phyloP scores from a whole-genome alignment of 2,888 invertebrate genomes.

The Esperia sulphurella region DNA sequence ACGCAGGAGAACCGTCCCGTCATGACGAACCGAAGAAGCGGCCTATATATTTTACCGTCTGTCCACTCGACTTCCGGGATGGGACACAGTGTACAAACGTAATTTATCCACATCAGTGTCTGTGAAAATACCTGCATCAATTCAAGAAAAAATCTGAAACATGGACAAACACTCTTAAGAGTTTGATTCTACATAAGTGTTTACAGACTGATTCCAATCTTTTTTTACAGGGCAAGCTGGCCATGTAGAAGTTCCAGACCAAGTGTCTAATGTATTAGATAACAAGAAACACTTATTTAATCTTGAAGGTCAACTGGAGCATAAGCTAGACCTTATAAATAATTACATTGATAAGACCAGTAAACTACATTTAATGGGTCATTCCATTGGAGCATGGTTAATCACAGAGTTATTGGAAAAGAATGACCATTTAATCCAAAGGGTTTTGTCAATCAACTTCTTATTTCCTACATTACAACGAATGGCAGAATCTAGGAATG shows the following conservation, averaged over 20 bases:
- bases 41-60: too few relatives aligned
- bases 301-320: constrained; percentile 87
- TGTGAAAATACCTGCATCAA: too few relatives aligned
- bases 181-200: too few relatives aligned
- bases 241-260: constrained; percentile 72
- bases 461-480: constrained; percentile 93
- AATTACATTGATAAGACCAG: constrained; percentile 84
- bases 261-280: constrained; percentile 64
- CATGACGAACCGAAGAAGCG: too few relatives aligned
- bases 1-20: too few relatives aligned
- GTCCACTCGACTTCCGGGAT: too few relatives aligned
- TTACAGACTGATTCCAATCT: too few relatives aligned
- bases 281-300: constrained; percentile 82
- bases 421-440: constrained; percentile 68
- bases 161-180: too few relatives aligned
- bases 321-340: constrained; percentile 88
- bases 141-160: too few relatives aligned
- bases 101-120: too few relatives aligned
- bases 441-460: constrained; percentile 83
- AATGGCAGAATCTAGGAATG: constrained; percentile 88
- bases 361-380: constrained; percentile 90
- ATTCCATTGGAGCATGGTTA: constrained; percentile 95
- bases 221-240: constrained; percentile 86
- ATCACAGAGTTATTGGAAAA: constrained; percentile 85
- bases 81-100: too few relatives aligned